Base-by-base conservation (phyloP, 1,140 invertebrate genomes). In the Panulirus ornatus region DNA sequence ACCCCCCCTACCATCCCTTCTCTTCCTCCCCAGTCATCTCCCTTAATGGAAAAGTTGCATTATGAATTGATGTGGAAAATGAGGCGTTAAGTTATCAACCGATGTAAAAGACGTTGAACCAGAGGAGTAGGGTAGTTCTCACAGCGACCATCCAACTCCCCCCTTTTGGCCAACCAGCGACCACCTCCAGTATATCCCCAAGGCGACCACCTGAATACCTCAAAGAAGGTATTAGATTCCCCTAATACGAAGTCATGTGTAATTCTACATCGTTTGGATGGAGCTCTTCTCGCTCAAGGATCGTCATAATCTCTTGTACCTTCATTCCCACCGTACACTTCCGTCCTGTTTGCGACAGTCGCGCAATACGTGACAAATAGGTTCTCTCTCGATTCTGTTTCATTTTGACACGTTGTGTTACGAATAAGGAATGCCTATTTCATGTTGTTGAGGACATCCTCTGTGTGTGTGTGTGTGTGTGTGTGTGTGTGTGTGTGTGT, bases 11-110 rank as follows among this genome's bases (percentile, higher is more conserved):
- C 22, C n/a, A 16, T 73, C n/a, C 8, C 9, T 36, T 40, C 22
- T 71, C 47, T 42, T 63, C 36, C 71, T 66, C 47, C 71, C 19
- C 81, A 58, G 76, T 88, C 86, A 88, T 81, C 86, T 81, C 78
- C 76, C 51, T 58, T 88, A 88, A 88, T 88, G 86, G 86, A 88
- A 88, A 88, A 88, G 78, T 88, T 79, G 42, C 76, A 58, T 81
- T 81, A 88, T 88, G 86, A 88, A 88, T 88, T 88, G 86, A 88
- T 81, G 86, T 81, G 76, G 86, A 81, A 88, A 88, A 82, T 66
- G 78, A 71, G 86, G 76, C 63, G 86, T 88, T 88, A 82, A 88
- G 73, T 36, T 88, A 76, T 88, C 76, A 88, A 88, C 85, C 44
- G 14, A 30, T 40, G 73, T 63, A 88, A 88, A 88, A 88, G 85